Conservation (phyloP, 1,140 invertebrate species). For the Drosophila pandora region DNA sequence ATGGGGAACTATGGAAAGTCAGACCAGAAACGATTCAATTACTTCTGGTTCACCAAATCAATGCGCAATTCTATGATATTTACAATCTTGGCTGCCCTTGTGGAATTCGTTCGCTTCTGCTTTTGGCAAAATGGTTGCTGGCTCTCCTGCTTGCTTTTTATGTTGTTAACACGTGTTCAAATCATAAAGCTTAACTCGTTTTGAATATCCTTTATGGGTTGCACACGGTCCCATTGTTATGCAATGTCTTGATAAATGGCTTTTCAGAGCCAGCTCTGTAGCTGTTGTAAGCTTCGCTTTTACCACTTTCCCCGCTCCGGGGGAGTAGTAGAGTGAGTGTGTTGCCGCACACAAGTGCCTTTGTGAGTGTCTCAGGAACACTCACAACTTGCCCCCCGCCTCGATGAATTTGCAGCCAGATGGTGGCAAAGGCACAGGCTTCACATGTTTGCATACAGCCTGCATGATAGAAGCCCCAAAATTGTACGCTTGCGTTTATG, state of each 20-base stretch:
- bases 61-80: slow-evolving; percentile 25
- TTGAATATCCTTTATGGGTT: slow-evolving; percentile 63
- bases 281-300: slow-evolving; percentile 3
- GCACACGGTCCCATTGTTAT: slow-evolving; percentile 43
- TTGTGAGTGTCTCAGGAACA: slow-evolving; percentile 46
- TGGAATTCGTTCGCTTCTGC: slow-evolving; percentile 11
- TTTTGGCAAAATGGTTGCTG: slow-evolving; percentile 7
- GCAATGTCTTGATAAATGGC: slow-evolving; percentile 72
- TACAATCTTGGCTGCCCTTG: slow-evolving; percentile 3
- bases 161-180: slow-evolving; percentile 71
- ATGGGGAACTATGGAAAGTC: neutral
- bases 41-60: slow-evolving; percentile 38
- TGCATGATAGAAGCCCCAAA: slow-evolving; percentile 8
- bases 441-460: slow-evolving; percentile 7
- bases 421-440: neutral
- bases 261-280: slow-evolving; percentile 29
- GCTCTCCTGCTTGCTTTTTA: slow-evolving; percentile 21
- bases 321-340: neutral
- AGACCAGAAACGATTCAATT: slow-evolving; percentile 14
- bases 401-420: neutral
- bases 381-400: slow-evolving; percentile 27
- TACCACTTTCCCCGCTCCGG: neutral
- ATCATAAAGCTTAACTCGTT: slow-evolving; percentile 58
- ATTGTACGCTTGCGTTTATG: slow-evolving; percentile 22
- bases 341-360: slow-evolving; percentile 6